Base-by-base conservation (phyloP, 2,888 invertebrate species). In the Limnephilus rhombicus region DNA sequence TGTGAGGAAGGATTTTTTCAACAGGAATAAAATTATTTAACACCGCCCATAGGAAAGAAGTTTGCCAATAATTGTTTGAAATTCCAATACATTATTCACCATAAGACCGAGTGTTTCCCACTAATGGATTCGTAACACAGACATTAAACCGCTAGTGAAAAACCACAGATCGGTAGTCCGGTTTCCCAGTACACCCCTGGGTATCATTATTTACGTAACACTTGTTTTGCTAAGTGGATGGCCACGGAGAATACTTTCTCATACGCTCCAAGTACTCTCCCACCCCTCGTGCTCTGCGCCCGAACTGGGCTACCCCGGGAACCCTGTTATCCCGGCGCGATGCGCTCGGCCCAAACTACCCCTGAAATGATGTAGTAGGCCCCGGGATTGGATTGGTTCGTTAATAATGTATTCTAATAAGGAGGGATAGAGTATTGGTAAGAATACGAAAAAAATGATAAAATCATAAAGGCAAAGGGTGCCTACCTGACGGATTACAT, bases 131-230 rank as follows among this genome's bases (percentile, higher is more conserved):
- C n/a, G 68, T 24, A n/a, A 24, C 24, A n/a, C 24, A 68, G 7
- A 7, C 68, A 68, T 68, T 68, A 85, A 85, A 89, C 88, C 9
- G 18, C 68, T 18, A 89, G 37, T 80, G 80, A 89, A 80, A 91
- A 91, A 89, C 83, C 53, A 41, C 89, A 83, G 34, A 83, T 85
- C 49, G 83, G 91, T 53, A 53, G 88, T 91, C 89, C 91, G 45
- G 80, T 45, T 37, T 80, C 31, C 34, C 80, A 92, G 89, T 81
- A 80, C 80, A 80, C 93, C 92, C 92, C 80, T 31, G 93, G 90
- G 93, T 90, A 90, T 91, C 92, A 92, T 93, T 93, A 93, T 91
- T 93, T 93, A 93, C 93, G 92, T 93, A 93, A 93, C 93, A 93
- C 93, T 93, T 93, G 93, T 92, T 93, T 93, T 92, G 91, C 93